These are phyloP conservation scores for Calephelis nemesis DNA, from an alignment of 1,140 invertebrate genomes.

Conservation along the genomic window DNA sequence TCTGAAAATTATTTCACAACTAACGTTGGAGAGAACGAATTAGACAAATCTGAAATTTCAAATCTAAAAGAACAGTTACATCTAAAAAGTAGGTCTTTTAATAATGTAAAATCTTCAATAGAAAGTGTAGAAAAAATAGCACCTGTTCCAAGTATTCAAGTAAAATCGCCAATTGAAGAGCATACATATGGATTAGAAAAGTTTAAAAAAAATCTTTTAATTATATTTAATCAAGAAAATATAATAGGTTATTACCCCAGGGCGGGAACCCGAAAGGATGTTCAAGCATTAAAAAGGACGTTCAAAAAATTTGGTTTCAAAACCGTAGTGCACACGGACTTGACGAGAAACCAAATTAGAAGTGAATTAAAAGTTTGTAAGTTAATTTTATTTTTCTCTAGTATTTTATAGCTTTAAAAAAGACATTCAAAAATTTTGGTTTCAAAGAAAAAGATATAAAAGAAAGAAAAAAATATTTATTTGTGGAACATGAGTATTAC, in stretches of 20 bases:
- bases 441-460: no score
- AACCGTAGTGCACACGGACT: background rate
- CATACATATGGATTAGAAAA: slow-evolving; percentile 5
- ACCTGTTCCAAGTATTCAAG: background rate
- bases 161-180: background rate
- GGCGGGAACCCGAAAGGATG: background rate
- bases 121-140: background rate
- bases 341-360: background rate
- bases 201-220: background rate
- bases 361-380: slow-evolving; percentile 38
- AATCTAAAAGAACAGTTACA: background rate
- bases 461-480: no score
- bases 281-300: background rate
- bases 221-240: slow-evolving; percentile 16
- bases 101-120: background rate
- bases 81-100: background rate
- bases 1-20: background rate
- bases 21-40: background rate
- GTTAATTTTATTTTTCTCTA: slow-evolving; percentile 30
- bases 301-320: background rate
- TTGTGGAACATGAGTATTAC: no score
- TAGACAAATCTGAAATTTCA: background rate
- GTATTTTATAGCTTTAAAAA: background rate
- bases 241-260: slow-evolving; percentile 3
- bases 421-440: background rate